Conservation (phyloP, 2,797 vertebrate genomes). For the Semotilus atromaculatus region DNA sequence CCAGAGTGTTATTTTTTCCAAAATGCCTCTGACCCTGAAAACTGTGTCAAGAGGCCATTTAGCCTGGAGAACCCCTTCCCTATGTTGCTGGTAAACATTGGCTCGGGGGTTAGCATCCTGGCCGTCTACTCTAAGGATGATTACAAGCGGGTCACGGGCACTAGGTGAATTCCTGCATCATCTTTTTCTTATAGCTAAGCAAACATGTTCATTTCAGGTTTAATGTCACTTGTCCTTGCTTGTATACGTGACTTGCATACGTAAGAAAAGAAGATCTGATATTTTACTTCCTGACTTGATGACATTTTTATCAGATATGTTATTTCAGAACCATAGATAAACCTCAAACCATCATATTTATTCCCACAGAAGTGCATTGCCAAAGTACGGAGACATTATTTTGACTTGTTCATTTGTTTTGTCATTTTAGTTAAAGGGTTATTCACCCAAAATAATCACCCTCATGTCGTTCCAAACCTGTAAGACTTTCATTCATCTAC, state of each 20-base stretch:
- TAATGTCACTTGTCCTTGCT: neutral
- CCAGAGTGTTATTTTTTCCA: slow-evolving; percentile 90
- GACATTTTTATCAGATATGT: neutral
- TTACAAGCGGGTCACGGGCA: slow-evolving; percentile 88
- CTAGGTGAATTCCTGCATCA: slow-evolving; percentile 76
- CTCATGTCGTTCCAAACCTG: neutral
- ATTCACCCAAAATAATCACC: neutral
- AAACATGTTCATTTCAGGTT: neutral
- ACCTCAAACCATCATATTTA: neutral
- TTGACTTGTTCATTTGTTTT: neutral
- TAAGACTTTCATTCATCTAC: neutral
- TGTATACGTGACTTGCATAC: neutral
- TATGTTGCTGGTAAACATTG: slow-evolving; percentile 88
- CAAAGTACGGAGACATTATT: no score
- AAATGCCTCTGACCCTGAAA: slow-evolving; percentile 88
- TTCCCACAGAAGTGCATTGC: neutral
- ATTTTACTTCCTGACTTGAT: neutral
- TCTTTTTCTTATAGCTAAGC: neutral
- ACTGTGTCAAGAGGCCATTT: slow-evolving; percentile 88
- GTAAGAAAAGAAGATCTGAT: neutral
- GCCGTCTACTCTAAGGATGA: slow-evolving; percentile 89
- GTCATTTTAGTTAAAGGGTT: neutral
- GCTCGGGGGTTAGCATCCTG: slow-evolving; percentile 89
- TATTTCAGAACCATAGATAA: neutral
- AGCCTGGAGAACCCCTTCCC: slow-evolving; percentile 88